Percentiles rank a stretch among this genome's conserved stretches.
phyloP scores from a whole-genome alignment of 92 coral and sea anemone species.

The Virgularia gustaviana region DNA sequence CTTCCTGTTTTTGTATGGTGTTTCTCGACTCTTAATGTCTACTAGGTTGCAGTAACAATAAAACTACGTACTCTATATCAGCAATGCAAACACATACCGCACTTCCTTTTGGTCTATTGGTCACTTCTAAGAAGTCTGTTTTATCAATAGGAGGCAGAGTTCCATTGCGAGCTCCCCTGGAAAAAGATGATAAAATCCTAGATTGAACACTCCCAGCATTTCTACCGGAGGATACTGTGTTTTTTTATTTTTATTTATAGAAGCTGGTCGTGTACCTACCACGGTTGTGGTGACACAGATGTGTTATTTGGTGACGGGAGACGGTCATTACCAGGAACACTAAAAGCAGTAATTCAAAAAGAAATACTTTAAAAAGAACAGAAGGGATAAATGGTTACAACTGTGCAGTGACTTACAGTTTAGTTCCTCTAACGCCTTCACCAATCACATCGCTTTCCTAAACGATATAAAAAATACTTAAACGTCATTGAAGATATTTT shows the following conservation, averaged over 20 bases:
- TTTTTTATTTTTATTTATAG: no score
- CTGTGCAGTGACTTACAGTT: slow-evolving; percentile 71
- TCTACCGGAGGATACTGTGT: no score
- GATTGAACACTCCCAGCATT: no score
- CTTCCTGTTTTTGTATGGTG: no score
- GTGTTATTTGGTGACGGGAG: slow-evolving; percentile 72
- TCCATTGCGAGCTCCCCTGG: slow-evolving; percentile 77
- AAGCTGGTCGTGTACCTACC: slow-evolving; percentile 22
- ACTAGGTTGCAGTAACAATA: background rate
- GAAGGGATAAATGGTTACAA: background rate
- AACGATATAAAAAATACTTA: background rate
- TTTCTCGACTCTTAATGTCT: background rate
- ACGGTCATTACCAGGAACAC: slow-evolving; percentile 78
- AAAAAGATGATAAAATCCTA: no score
- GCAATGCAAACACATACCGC: slow-evolving; percentile 1
- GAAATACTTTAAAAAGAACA: background rate
- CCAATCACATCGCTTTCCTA: slow-evolving; percentile 68
- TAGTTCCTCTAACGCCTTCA: slow-evolving; percentile 87
- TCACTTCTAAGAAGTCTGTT: slow-evolving; percentile 14
- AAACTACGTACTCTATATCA: background rate
- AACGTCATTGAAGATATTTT: no score
- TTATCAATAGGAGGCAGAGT: slow-evolving; percentile 52
- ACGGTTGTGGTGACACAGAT: slow-evolving; percentile 68
- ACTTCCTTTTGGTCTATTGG: background rate
- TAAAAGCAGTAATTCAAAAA: background rate